These are phyloP conservation scores for Stenchaetothrips biformis DNA, from an alignment of 2,888 invertebrate genomes.

Conservation along the genomic window DNA sequence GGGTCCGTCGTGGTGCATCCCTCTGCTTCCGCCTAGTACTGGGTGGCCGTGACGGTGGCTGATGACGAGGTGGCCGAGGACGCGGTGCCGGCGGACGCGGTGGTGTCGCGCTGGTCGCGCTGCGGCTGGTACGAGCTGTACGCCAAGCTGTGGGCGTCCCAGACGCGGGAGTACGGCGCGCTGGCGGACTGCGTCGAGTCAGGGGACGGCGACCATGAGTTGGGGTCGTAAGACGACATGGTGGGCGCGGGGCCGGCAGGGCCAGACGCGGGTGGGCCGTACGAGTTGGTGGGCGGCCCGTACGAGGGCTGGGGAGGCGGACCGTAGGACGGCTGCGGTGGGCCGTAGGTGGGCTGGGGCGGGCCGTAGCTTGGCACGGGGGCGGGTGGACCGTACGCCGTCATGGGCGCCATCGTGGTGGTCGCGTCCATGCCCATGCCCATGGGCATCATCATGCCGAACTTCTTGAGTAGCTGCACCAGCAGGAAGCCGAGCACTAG, in stretches of 20 bases:
- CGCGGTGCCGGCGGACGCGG: background rate
- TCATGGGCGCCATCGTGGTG: slow-evolving; percentile 32
- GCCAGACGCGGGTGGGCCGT: slow-evolving; percentile 37
- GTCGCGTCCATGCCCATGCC: slow-evolving; percentile 45
- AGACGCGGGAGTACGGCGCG: slow-evolving; percentile 73
- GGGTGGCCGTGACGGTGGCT: slow-evolving; percentile 13
- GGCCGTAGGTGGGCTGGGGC: slow-evolving; percentile 63
- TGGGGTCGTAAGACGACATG: slow-evolving; percentile 59
- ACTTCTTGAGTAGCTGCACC: slow-evolving; percentile 72
- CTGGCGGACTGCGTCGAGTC: slow-evolving; percentile 57
- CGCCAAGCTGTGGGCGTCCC: slow-evolving; percentile 48
- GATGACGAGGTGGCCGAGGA: background rate
- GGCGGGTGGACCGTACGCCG: slow-evolving; percentile 36
- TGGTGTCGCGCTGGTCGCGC: slow-evolving; percentile 63
- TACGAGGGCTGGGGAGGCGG: slow-evolving; percentile 40
- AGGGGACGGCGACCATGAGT: slow-evolving; percentile 52
- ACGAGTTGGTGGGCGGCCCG: slow-evolving; percentile 34
- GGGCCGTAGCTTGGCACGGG: slow-evolving; percentile 32
- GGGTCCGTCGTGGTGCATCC: background rate
- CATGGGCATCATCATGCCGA: slow-evolving; percentile 47
- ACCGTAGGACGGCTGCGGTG: slow-evolving; percentile 56
- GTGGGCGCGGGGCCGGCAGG: slow-evolving; percentile 50
- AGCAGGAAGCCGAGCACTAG: slow-evolving; percentile 76
- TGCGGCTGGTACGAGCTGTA: slow-evolving; percentile 49
- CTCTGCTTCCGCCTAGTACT: background rate